A percentile compares a stretch with the other conserved stretches of the same genome.
phyloP scores from a whole-genome alignment of 2,113 vertebrate genomes.

The Rhodinocichla rosea region DNA sequence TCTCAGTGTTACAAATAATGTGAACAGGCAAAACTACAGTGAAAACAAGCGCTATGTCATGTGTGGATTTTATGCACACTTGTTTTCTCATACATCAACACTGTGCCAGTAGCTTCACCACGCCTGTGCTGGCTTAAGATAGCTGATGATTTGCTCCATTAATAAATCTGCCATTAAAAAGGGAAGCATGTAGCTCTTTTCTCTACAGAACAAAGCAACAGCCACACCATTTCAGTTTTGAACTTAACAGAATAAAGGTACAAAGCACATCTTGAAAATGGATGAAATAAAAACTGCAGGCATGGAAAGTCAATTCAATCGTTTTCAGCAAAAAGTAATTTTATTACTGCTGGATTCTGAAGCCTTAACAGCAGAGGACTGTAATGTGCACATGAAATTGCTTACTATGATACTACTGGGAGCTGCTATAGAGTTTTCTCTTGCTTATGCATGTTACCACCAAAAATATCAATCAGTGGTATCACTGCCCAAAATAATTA shows the following conservation, averaged over 20 bases:
- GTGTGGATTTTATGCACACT: not conserved
- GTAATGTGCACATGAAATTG: not conserved
- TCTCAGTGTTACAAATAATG: not conserved
- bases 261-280: not conserved
- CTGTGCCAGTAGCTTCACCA: not conserved
- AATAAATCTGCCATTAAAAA: constrained; percentile 20
- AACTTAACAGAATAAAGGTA: not conserved
- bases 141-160: not conserved
- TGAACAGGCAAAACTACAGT: not conserved
- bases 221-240: not conserved
- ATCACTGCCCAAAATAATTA: constrained; percentile 61
- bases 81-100: not conserved
- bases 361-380: not conserved
- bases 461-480: constrained; percentile 34
- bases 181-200: not conserved
- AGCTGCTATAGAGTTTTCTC: not conserved
- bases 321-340: not conserved
- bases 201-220: constrained; percentile 13
- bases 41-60: not conserved
- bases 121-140: not conserved
- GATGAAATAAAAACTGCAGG: not conserved
- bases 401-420: not conserved
- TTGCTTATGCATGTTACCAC: not conserved
- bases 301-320: not conserved
- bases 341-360: not conserved